A percentile compares a stretch with the other conserved stretches of the same genome.
These are phyloP conservation scores for Paradisaea rubra DNA, from an alignment of 2,113 vertebrate species.

Conservation along the genomic window DNA sequence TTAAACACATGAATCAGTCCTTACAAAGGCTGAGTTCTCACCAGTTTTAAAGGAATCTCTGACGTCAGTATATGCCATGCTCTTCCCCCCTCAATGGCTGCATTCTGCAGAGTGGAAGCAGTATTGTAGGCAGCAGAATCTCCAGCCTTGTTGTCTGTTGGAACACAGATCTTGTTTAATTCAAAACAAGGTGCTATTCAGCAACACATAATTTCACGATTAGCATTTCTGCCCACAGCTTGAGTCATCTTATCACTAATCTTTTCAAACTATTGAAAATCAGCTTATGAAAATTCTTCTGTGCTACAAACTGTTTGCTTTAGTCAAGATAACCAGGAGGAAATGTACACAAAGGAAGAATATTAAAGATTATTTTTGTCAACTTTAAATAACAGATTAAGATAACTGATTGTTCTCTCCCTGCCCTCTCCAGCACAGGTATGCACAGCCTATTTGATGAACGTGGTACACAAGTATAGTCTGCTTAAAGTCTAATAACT, in stretches of 20 bases:
- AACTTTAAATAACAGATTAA: neutral
- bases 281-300: conserved; percentile 12
- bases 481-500: neutral
- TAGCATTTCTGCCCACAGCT: neutral
- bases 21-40: neutral
- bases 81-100: neutral
- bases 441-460: neutral
- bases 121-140: neutral
- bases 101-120: neutral
- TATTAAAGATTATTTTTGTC: conserved; percentile 21
- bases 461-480: neutral
- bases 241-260: neutral
- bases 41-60: neutral
- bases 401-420: neutral
- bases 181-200: conserved; percentile 39
- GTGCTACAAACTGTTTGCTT: neutral
- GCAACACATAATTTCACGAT: conserved; percentile 40
- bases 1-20: neutral
- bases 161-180: neutral
- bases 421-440: neutral
- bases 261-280: conserved; percentile 16
- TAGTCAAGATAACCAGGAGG: neutral
- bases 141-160: neutral
- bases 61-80: neutral
- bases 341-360: neutral